A percentile compares a stretch with the other conserved stretches of the same genome.
Conservation (phyloP, 1,140 invertebrate genomes). For the Lepeophtheirus salmonis region DNA sequence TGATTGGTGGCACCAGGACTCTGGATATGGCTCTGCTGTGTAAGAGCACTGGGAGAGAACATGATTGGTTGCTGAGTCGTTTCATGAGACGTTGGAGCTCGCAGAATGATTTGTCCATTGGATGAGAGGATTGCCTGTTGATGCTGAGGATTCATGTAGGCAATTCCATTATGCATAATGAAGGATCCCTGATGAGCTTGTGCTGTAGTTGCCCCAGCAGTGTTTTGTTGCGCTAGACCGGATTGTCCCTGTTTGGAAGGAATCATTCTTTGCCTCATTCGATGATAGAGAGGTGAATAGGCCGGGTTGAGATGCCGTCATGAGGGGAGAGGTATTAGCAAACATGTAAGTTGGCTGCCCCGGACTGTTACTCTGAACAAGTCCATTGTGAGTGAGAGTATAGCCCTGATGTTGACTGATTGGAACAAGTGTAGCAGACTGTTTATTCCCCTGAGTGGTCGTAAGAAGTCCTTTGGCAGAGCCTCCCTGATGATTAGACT, state of each 20-base stretch:
- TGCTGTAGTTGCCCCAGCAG: not conserved
- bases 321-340: not conserved
- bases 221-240: no score
- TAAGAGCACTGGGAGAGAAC: no score
- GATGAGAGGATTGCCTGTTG: not conserved
- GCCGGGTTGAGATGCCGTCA: not conserved
- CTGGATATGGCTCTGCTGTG: no score
- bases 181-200: no score
- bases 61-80: not conserved
- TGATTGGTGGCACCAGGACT: not conserved
- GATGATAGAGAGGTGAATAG: not conserved
- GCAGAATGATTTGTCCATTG: conserved; percentile 6
- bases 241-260: no score
- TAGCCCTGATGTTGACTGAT: not conserved
- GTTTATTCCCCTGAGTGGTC: no score
- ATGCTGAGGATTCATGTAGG: conserved; percentile 1
- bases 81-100: not conserved
- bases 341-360: not conserved
- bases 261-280: not conserved
- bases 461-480: no score
- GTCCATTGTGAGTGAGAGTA: not conserved
- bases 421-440: not conserved
- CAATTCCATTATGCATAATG: no score
- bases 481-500: not conserved
- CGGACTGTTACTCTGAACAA: no score